Percentiles rank a stretch among this genome's conserved stretches.
phyloP scores from a whole-genome alignment of 2,113 vertebrate species.

The Cervus canadensis region DNA sequence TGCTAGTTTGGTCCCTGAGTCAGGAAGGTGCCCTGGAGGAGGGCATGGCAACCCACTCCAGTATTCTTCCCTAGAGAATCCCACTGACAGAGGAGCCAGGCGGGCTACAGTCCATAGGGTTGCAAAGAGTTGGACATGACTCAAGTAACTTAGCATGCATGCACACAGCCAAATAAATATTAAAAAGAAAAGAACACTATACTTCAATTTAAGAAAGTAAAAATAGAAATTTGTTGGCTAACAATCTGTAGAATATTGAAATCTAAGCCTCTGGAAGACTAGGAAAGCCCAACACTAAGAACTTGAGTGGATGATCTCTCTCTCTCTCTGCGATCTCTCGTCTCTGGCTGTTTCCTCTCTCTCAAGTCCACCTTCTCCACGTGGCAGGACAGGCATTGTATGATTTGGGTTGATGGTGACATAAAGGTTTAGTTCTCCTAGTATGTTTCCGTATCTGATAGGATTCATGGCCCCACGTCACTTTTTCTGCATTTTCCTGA shows the following conservation, averaged over 20 bases:
- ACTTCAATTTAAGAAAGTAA: background rate
- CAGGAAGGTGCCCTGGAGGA: background rate
- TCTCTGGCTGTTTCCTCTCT: background rate
- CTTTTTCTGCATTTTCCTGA: background rate
- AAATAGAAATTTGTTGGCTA: background rate
- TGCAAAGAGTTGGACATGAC: background rate
- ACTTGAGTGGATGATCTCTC: background rate
- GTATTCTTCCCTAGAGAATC: background rate
- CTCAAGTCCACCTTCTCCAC: background rate
- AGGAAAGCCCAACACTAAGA: fast-evolving
- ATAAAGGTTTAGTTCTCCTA: background rate
- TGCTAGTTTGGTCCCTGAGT: background rate
- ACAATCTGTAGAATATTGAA: background rate
- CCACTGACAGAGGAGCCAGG: background rate
- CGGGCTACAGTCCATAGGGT: background rate
- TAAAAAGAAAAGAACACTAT: background rate
- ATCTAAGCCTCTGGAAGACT: background rate
- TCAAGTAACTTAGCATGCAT: background rate
- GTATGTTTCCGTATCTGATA: background rate
- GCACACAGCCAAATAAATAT: background rate
- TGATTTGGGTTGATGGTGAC: background rate
- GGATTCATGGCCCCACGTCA: too few species aligned
- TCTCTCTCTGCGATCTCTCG: fast-evolving
- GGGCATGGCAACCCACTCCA: background rate
- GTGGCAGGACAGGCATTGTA: fast-evolving